Conservation (phyloP, 2,888 invertebrate genomes). For the Bugula neritina region DNA sequence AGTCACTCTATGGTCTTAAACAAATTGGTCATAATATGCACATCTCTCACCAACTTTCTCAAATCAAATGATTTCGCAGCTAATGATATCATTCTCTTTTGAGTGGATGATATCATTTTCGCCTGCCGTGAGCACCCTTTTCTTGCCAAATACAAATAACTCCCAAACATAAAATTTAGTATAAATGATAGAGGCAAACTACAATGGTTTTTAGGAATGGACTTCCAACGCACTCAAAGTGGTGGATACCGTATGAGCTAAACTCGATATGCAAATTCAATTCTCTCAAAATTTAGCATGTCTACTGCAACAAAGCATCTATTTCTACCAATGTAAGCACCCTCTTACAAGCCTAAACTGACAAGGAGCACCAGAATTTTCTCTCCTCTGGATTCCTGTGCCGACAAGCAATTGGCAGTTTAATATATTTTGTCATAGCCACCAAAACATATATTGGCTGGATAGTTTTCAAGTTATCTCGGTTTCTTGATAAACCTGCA, state of each 20-base stretch:
- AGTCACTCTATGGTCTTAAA: constrained; percentile 11
- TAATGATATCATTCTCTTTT: background rate
- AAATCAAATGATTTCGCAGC: background rate
- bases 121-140: background rate
- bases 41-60: background rate
- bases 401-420: background rate
- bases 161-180: background rate
- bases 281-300: background rate
- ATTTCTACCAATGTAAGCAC: no score
- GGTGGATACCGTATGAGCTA: background rate
- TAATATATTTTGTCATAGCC: background rate
- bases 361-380: no score
- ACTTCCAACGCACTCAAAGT: background rate
- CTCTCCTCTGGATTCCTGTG: background rate
- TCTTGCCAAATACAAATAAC: background rate
- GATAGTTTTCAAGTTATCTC: background rate
- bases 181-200: background rate
- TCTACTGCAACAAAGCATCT: background rate
- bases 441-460: background rate
- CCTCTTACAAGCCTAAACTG: no score
- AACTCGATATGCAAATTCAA: background rate
- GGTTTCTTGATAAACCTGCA: background rate
- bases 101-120: background rate
- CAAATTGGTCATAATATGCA: background rate
- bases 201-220: constrained; percentile 8